Percentiles rank a stretch among this genome's conserved stretches.
phyloP scores from a whole-genome alignment of 2,113 vertebrate species.

The Takifugu bimaculatus region DNA sequence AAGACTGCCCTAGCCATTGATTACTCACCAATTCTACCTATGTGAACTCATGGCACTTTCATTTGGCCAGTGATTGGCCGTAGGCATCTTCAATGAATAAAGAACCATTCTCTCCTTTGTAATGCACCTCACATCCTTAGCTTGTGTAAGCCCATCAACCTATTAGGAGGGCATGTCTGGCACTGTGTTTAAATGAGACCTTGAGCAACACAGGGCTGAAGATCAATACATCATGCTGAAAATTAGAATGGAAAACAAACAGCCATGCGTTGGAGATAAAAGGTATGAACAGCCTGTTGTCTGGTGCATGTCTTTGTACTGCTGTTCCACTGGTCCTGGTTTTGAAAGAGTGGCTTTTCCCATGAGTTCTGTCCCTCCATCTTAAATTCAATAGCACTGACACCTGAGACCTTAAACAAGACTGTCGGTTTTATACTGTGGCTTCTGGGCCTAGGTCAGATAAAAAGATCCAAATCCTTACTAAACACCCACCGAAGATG shows the following conservation, averaged over 20 bases:
- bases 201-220: conserved; percentile 7
- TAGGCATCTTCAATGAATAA: neutral
- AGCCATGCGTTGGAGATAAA: conserved; percentile 20
- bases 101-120: conserved; percentile 12
- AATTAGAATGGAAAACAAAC: conserved; percentile 45
- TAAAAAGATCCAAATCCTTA: conserved; percentile 38
- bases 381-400: conserved; percentile 50
- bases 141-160: conserved; percentile 33
- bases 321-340: conserved; percentile 14
- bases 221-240: conserved; percentile 56
- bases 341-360: conserved; percentile 20
- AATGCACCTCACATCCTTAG: conserved; percentile 23
- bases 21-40: neutral
- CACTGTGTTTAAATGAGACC: conserved; percentile 37
- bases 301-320: conserved; percentile 1
- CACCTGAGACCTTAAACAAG: conserved; percentile 44
- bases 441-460: conserved; percentile 38
- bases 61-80: neutral
- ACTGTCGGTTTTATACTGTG: conserved; percentile 27
- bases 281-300: conserved; percentile 13
- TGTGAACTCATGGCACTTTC: conserved; percentile 16
- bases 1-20: neutral
- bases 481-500: conserved; percentile 23
- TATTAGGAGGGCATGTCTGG: conserved; percentile 41
- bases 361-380: conserved; percentile 8